Base-by-base conservation (phyloP, 2,113 vertebrate genomes). In the Chunga burmeisteri region DNA sequence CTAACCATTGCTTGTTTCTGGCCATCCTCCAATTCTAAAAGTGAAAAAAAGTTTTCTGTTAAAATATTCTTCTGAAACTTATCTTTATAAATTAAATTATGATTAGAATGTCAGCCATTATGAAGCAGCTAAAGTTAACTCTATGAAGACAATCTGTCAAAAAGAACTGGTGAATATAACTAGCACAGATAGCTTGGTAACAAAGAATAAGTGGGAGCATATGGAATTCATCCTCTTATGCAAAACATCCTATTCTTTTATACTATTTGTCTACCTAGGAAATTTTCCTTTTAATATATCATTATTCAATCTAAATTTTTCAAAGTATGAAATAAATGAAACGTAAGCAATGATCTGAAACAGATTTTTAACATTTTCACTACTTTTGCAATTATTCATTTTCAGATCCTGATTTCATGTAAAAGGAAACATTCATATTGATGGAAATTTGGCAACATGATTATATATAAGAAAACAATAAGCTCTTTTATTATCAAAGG, bases 1-100 rank as follows among this genome's bases (percentile, higher is more conserved):
- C 99, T 99, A 96, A 99, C 99, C 98, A 99, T 98, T 73, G 98
- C 98, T 71, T 99, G 99, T 22, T 99, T 99, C 93, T 98, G 99
- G 30, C 99, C 99, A 53, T 99, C 98, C 63, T 99, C 99, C 73
- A 98, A 97, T 95, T 99, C 99, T 99, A 81, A 87, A 96, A 93
- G 23, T 21, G 90, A 94, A 89, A 92, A 87, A 93, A 46, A 47
- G 8, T 56, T 67, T 81, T 86, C 34, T 71, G 50, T 75, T 92
- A 59, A 88, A 88, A 67, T 66, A 90, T n/a, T 44, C 42, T 84
- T 78, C 68, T 74, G 34, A 74, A 95, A 93, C 87, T 79, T 56
- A 79, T n/a, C 38, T 88, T 65, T 40, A 88, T 18, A 81, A 83
- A 91, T 42, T 42, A 86, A 94, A 86, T 53, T 42, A 75, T 53